A percentile compares a stretch with the other conserved stretches of the same genome.
These are phyloP conservation scores for Drosophila sordidula DNA, from an alignment of 2,888 invertebrate genomes.

Conservation along the genomic window DNA sequence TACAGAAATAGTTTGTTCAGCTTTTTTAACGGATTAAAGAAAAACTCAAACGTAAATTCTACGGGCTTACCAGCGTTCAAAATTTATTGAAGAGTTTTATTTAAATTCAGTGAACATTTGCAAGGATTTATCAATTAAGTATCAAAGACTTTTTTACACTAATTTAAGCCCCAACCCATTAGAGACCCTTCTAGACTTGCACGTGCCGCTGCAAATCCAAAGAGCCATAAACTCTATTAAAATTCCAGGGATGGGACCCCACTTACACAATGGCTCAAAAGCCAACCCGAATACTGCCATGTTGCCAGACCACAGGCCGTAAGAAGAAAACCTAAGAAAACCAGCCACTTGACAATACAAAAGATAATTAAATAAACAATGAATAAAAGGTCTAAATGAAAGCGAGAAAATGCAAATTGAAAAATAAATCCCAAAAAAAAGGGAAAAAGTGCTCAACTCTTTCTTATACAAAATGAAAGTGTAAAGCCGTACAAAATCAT, in stretches of 20 bases:
- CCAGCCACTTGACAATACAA: slow-evolving; percentile 76
- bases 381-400: slow-evolving; percentile 68
- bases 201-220: slow-evolving; percentile 51
- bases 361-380: slow-evolving; percentile 79
- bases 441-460: slow-evolving; percentile 33
- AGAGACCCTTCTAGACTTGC: slow-evolving; percentile 28
- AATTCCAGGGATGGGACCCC: slow-evolving; percentile 19
- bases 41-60: slow-evolving; percentile 26
- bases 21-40: slow-evolving; percentile 40
- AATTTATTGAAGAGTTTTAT: slow-evolving; percentile 15
- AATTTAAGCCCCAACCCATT: slow-evolving; percentile 51
- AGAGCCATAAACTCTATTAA: slow-evolving; percentile 25
- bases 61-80: slow-evolving; percentile 15
- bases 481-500: slow-evolving; percentile 73
- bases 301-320: slow-evolving; percentile 37
- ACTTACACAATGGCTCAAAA: slow-evolving; percentile 24
- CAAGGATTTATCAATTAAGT: slow-evolving; percentile 67
- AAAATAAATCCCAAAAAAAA: slow-evolving; percentile 48
- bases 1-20: slow-evolving; percentile 42
- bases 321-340: slow-evolving; percentile 48
- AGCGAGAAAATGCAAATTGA: slow-evolving; percentile 70
- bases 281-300: slow-evolving; percentile 35
- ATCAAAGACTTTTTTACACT: slow-evolving; percentile 50
- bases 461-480: slow-evolving; percentile 40
- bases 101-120: slow-evolving; percentile 17